Evolutionary conservation across 1,140 invertebrate species (phyloP).

Genomic region (Pomacea maculata): DNA sequence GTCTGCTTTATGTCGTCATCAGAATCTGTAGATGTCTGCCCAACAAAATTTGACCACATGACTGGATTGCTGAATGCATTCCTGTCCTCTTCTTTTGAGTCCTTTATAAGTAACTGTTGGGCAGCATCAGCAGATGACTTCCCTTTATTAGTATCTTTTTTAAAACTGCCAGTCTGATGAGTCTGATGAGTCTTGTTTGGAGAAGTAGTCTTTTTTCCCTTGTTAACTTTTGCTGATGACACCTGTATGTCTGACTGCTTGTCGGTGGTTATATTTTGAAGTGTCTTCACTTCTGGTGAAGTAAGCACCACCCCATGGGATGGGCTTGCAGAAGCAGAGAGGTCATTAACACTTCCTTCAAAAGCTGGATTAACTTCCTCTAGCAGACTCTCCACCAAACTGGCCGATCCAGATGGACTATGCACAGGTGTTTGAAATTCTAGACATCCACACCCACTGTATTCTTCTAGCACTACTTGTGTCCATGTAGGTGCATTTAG

Average conservation of each 20-base stretch:
- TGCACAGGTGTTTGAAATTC: conserved; percentile 12
- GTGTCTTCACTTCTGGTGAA: neutral
- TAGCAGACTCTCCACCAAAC: conserved; percentile 9
- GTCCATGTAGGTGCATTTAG: conserved; percentile 13
- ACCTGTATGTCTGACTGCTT: neutral
- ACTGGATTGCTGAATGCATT: conserved; percentile 28
- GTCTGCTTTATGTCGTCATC: neutral
- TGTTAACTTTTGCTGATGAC: neutral
- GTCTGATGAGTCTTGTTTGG: conserved; percentile 18
- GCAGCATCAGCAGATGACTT: conserved; percentile 12
- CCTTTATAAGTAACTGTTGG: conserved; percentile 13
- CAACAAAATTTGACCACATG: conserved; percentile 33
- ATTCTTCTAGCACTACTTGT: conserved; percentile 20
- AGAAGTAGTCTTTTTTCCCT: conserved; percentile 3
- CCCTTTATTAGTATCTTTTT: conserved; percentile 12
- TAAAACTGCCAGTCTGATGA: neutral
- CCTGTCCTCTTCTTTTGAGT: conserved; percentile 6
- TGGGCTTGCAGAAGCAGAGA: conserved; percentile 8
- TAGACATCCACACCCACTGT: neutral
- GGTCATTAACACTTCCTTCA: conserved; percentile 27
- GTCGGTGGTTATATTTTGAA: neutral
- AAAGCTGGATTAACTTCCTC: conserved; percentile 28
- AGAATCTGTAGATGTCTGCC: conserved; percentile 18
- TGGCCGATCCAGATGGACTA: neutral
- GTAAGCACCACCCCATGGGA: neutral